Evolutionary conservation across 2,888 invertebrate species (phyloP).

Genomic region (Drosophila maculinotata): DNA sequence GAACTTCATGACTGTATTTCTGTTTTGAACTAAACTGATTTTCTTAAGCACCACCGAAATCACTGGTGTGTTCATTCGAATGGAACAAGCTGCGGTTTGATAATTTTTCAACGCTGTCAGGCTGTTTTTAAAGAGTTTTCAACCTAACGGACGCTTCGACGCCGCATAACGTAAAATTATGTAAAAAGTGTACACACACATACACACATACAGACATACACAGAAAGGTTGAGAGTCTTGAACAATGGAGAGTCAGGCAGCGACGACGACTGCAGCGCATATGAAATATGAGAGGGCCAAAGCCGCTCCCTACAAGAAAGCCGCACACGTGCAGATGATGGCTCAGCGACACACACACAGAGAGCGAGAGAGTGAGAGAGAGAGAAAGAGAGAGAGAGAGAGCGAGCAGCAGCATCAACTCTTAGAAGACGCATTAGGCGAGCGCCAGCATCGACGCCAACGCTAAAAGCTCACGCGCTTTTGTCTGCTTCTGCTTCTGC

Average conservation of each 20-base stretch:
- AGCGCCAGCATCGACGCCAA: slow-evolving; percentile 48
- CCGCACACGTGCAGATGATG: slow-evolving; percentile 34
- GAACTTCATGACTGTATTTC: slow-evolving; percentile 79
- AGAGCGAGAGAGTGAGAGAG: not conserved
- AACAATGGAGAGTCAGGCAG: slow-evolving; percentile 31
- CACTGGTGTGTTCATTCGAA: slow-evolving; percentile 85
- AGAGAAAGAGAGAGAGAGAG: slow-evolving; percentile 20
- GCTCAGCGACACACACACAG: slow-evolving; percentile 1
- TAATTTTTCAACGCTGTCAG: slow-evolving; percentile 85
- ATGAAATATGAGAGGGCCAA: slow-evolving; percentile 58
- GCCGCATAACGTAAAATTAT: slow-evolving; percentile 77
- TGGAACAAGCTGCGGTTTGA: slow-evolving; percentile 86
- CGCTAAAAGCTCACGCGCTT: slow-evolving; percentile 65
- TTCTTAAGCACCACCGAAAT: slow-evolving; percentile 83
- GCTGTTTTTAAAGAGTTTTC: slow-evolving; percentile 85
- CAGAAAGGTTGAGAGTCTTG: slow-evolving; percentile 31
- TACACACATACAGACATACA: slow-evolving; percentile 23
- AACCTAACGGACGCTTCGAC: slow-evolving; percentile 71
- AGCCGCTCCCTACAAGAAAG: slow-evolving; percentile 51
- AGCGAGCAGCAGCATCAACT: slow-evolving; percentile 40
- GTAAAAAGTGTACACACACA: slow-evolving; percentile 67
- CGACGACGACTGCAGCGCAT: slow-evolving; percentile 40
- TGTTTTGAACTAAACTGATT: slow-evolving; percentile 60
- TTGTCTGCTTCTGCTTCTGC: slow-evolving; percentile 57
- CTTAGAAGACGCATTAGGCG: slow-evolving; percentile 64